Evolutionary conservation across 2,888 invertebrate genomes (phyloP).

Genomic region (Erebia ligea): DNA sequence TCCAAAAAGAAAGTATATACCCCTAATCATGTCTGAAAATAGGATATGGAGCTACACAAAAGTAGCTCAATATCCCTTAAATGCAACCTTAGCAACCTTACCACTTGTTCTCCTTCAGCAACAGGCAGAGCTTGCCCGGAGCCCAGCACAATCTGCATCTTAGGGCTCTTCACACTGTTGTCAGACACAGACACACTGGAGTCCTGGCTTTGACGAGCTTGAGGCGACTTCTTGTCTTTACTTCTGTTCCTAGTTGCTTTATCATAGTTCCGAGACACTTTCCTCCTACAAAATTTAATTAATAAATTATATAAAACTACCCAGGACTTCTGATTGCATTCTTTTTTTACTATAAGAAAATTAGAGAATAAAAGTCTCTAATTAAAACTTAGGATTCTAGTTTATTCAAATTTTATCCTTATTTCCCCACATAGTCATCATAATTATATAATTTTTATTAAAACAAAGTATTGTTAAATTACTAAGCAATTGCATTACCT

Average conservation of each 20-base stretch:
- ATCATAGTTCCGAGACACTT: conserved; percentile 63
- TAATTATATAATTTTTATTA: too few relatives aligned
- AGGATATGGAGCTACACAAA: too few relatives aligned
- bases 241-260: conserved; percentile 56
- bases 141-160: conserved; percentile 78
- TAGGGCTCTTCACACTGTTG: conserved; percentile 68
- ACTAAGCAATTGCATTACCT: conserved; percentile 26
- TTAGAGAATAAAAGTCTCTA: too few relatives aligned
- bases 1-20: too few relatives aligned
- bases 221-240: conserved; percentile 66
- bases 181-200: conserved; percentile 66
- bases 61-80: not conserved
- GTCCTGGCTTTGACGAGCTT: conserved; percentile 61
- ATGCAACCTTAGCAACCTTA: conserved; percentile 51
- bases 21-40: too few relatives aligned
- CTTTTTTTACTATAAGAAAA: too few relatives aligned
- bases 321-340: not conserved
- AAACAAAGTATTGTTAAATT: too few relatives aligned
- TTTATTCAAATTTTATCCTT: too few relatives aligned
- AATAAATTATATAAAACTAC: not conserved
- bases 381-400: too few relatives aligned
- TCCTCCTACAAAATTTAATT: conserved; percentile 57
- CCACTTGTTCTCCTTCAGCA: conserved; percentile 84
- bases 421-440: too few relatives aligned
- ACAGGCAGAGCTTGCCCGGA: conserved; percentile 81